Evolutionary conservation across 1,140 invertebrate genomes (phyloP), one percentile per base, ranked within the genome.

Genomic region (Heliconius himera): DNA sequence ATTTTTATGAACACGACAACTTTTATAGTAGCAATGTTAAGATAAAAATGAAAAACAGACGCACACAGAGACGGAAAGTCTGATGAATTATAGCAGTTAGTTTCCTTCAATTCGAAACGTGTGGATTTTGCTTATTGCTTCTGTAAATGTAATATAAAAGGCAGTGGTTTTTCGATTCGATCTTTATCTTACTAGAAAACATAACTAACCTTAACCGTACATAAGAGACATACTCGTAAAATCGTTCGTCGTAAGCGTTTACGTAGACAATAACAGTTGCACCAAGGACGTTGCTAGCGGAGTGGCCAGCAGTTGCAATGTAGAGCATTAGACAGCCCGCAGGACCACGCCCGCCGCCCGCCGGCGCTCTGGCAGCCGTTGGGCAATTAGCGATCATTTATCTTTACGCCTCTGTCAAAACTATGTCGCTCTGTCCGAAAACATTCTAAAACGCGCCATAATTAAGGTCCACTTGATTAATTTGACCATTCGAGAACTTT

Each of bases 341-440:
- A 86, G 33, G 74, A 73, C 79, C 87, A 81, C 86, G 41, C 41
- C 41, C 41, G 41, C 41, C 85, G 81, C 84, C 85, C 83, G 84
- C 79, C 77, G 38, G 51, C 85, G 74, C 83, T 83, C 80, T 78
- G 38, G 51, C 85, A 78, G 83, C 80, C 83, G 82, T 84, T 82
- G 72, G 83, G 86, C 89, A 91, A 93, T 93, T 93, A 93, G 78
- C 83, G 82, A 90, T 92, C 92, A 92, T 93, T 91, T 91, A 93
- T 93, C 90, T 92, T 87, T 80, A 83, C 83, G 77, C 87, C 86
- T 90, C 88, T 92, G 91, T 93, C 90, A 92, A 91, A 92, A 93
- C 89, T 89, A 85, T 93, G 91, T 93, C 91, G 87, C 84, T 88
- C 82, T 80, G 76, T 80, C 81, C 84, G 84, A 91, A 91, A 93